Conservation (phyloP, 1,140 invertebrate genomes). For the Hesperophylax magnus region DNA sequence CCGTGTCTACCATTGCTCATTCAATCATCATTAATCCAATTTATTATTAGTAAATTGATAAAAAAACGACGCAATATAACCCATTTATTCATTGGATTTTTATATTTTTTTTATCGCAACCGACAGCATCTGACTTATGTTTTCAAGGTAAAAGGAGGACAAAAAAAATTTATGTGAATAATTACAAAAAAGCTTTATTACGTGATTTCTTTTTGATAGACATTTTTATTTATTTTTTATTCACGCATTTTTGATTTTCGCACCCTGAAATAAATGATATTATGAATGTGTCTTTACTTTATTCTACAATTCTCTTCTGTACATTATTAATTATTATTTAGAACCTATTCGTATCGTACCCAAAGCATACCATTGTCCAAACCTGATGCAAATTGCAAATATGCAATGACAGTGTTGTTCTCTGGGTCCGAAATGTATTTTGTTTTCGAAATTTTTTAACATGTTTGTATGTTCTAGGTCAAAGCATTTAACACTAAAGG, state of each 20-base stretch:
- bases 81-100: constrained; percentile 60
- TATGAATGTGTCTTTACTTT: constrained; percentile 8
- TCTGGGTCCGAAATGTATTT: too few relatives aligned
- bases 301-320: too few relatives aligned
- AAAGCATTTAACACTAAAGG: constrained; percentile 90
- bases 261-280: constrained; percentile 48
- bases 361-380: too few relatives aligned
- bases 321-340: not conserved
- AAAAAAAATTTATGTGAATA: constrained; percentile 53
- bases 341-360: too few relatives aligned
- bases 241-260: constrained; percentile 58
- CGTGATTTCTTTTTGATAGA: constrained; percentile 56
- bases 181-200: constrained; percentile 55
- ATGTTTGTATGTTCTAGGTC: constrained; percentile 70
- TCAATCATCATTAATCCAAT: not conserved
- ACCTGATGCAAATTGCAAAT: not conserved
- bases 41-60: constrained; percentile 43
- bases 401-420: not conserved
- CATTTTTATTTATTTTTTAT: constrained; percentile 53
- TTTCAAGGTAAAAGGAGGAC: constrained; percentile 67
- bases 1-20: too few relatives aligned
- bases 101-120: constrained; percentile 67
- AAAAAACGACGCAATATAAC: constrained; percentile 15
- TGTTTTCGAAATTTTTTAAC: not conserved
- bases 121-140: constrained; percentile 69